phyloP scores from a whole-genome alignment of 2,888 invertebrate genomes.

The Strigamia transsilvanica region DNA sequence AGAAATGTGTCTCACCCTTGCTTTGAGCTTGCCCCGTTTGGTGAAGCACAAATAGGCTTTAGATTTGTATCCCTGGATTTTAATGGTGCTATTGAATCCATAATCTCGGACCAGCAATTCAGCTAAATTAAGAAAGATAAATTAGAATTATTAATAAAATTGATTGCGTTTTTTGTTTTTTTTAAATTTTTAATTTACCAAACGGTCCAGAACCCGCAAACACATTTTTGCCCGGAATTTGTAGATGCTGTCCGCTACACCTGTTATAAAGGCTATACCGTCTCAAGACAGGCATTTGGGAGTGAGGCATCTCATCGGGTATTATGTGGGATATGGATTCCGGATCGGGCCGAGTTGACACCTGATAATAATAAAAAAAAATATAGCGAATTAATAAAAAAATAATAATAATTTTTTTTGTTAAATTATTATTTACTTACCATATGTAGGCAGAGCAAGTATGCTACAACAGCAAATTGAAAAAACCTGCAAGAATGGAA shows the following conservation, averaged over 20 bases:
- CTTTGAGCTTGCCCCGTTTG: conserved; percentile 36
- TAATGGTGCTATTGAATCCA: conserved; percentile 41
- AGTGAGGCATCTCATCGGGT: conserved; percentile 26
- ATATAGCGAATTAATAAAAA: not conserved
- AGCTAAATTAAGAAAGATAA: not conserved
- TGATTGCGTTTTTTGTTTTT: not conserved
- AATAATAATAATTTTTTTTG: not conserved
- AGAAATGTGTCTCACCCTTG: not conserved
- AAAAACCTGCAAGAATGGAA: conserved; percentile 16
- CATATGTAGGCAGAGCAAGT: conserved; percentile 43
- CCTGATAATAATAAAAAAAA: not conserved
- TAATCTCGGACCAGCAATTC: conserved; percentile 27
- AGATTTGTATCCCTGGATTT: conserved; percentile 43
- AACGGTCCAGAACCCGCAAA: conserved; percentile 24
- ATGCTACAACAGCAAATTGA: conserved; percentile 48
- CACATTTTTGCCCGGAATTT: conserved; percentile 40
- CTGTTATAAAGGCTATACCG: conserved; percentile 41
- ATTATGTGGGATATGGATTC: conserved; percentile 4
- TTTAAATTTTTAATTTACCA: not conserved
- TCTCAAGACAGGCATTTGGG: conserved; percentile 23
- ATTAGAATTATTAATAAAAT: not conserved
- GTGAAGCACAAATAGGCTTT: conserved; percentile 45
- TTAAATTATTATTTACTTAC: not conserved
- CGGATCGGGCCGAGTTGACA: conserved; percentile 42
- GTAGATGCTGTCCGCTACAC: conserved; percentile 37